Evolutionary conservation across 2,797 vertebrate genomes (phyloP).

Genomic region (Sylvilagus floridanus): DNA sequence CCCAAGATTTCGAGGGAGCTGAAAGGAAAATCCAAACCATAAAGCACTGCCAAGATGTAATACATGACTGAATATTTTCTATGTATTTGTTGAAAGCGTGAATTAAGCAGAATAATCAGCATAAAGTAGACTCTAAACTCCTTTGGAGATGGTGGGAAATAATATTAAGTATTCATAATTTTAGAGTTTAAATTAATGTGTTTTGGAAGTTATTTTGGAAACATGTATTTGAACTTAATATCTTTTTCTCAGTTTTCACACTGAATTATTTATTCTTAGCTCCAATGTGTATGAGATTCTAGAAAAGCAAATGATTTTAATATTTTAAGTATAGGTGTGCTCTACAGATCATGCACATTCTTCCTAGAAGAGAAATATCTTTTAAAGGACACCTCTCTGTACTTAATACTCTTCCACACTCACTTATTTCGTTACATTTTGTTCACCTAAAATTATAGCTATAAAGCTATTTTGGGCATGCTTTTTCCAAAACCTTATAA

Average conservation of each 20-base stretch:
- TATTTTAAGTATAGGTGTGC: constrained; percentile 50
- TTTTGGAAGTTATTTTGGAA: constrained; percentile 45
- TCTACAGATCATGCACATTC: constrained; percentile 61
- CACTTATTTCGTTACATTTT: constrained; percentile 67
- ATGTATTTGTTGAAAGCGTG: constrained; percentile 49
- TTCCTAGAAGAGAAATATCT: constrained; percentile 47
- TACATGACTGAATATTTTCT: neutral
- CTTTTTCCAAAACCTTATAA: constrained; percentile 68
- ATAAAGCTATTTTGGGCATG: constrained; percentile 73
- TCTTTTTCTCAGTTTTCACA: constrained; percentile 17
- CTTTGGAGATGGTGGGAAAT: constrained; percentile 4
- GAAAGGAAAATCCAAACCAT: neutral
- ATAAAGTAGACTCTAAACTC: constrained; percentile 8
- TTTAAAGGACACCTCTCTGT: constrained; percentile 54
- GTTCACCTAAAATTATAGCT: constrained; percentile 68
- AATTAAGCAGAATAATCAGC: constrained; percentile 15
- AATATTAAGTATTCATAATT: constrained; percentile 31
- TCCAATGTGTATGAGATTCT: constrained; percentile 37
- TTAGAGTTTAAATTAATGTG: constrained; percentile 15
- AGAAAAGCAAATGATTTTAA: constrained; percentile 41
- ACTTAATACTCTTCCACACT: constrained; percentile 49
- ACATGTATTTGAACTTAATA: constrained; percentile 39
- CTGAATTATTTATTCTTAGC: constrained; percentile 57
- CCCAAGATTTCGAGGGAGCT: neutral
- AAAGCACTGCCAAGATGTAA: neutral